A percentile compares a stretch with the other conserved stretches of the same genome.
These are phyloP conservation scores for Micronycteris hirsuta DNA, from an alignment of 2,113 vertebrate species.

Conservation along the genomic window DNA sequence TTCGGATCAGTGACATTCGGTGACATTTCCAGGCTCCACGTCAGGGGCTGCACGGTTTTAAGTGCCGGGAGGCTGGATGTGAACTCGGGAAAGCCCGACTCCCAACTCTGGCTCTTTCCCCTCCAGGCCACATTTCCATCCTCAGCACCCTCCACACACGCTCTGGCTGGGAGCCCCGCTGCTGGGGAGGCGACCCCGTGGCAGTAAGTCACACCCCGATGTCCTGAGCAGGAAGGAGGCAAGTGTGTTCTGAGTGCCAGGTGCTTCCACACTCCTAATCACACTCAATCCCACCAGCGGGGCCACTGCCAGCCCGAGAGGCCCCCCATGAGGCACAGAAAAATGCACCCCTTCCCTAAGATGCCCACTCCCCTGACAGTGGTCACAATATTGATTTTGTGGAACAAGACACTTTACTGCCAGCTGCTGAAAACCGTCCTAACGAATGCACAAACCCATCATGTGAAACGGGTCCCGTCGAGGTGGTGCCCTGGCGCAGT, in stretches of 20 bases:
- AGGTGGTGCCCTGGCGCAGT: accelerated
- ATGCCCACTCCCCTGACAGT: background rate
- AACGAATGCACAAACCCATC: background rate
- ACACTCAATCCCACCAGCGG: background rate
- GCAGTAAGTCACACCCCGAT: background rate
- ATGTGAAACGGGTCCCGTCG: background rate
- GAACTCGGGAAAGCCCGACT: background rate
- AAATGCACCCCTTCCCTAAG: background rate
- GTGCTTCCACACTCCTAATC: accelerated
- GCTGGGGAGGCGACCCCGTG: accelerated
- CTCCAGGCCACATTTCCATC: background rate
- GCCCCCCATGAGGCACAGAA: background rate
- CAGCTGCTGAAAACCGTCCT: background rate
- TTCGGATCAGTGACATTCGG: background rate
- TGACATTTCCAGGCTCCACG: accelerated
- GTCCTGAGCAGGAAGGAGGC: background rate
- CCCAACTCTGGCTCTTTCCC: background rate
- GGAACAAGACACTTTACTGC: too few relatives aligned
- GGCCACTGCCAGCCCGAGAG: accelerated
- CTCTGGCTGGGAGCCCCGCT: too few relatives aligned
- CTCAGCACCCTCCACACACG: accelerated
- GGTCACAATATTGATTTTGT: background rate
- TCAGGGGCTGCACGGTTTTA: accelerated
- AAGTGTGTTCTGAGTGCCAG: background rate
- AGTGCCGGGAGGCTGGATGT: accelerated